Base-by-base conservation (phyloP, 2,113 vertebrate species). In the Anser cygnoides region DNA sequence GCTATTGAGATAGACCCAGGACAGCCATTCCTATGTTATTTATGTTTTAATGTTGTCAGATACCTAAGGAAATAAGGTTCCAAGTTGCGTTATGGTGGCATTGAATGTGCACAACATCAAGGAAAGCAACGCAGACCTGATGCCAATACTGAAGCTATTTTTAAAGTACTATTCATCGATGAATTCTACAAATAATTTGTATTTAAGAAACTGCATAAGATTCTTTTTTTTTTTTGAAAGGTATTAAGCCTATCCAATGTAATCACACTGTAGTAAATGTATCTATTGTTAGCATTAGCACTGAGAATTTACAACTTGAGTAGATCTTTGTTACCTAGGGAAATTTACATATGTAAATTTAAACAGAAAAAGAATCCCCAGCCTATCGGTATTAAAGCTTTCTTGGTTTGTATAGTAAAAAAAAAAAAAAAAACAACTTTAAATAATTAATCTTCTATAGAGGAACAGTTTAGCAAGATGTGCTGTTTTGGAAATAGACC, bases 291-390 rank as follows among this genome's bases (percentile, higher is more conserved):
- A 92, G 37, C 63, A 67, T 50, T 80, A 92, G 55, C 75, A 86
- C 15, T 61, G 80, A 84, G 73, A 95, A 91, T 81, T 95, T 81
- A 71, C 77, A 90, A 83, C 52, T 6, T 26, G 84, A 90, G 77
- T 43, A 91, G 63, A 71, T 83, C 93, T 92, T 82, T 96, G 46
- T 57, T 86, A 95, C n/a, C 92, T 86, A 88, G 85, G 75, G 93
- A 96, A 95, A 96, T 90, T 86, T 86, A 84, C 43, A 74, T 66
- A 87, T 67, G 63, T 87, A 92, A 96, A 93, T 95, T 67, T 44
- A 88, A 75, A 72, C 22, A 94, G 50, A 7, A 83, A 86, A 52
- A 52, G 94, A 91, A 74, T 74, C 25, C 37, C 46, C 25, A 59
- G 0, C 20, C n/a, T 74, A 74, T 84, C 26, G 26, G 25, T 74